Conservation (phyloP, 2,888 invertebrate genomes). For the Amiota minor region DNA sequence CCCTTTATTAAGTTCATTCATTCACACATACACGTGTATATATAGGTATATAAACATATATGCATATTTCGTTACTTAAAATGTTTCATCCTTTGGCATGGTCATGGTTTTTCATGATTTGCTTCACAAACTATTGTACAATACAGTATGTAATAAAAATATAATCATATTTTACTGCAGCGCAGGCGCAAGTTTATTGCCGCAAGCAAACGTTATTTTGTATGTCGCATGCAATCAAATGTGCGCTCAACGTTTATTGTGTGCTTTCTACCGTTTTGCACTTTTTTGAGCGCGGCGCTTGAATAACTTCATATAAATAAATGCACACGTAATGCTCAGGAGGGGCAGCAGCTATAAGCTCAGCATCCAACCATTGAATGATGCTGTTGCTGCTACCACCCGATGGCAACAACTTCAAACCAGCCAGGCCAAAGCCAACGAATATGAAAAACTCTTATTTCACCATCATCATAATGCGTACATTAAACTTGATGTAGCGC, state of each 20-base stretch:
- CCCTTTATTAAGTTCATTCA: neutral
- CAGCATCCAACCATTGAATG: constrained; percentile 5
- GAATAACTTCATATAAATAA: neutral
- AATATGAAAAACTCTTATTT: constrained; percentile 27
- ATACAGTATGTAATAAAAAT: neutral
- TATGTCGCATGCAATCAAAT: no score
- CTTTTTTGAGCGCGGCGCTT: no score
- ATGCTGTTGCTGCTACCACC: no score
- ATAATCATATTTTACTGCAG: constrained; percentile 37
- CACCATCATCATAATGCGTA: constrained; percentile 43
- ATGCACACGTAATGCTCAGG: constrained; percentile 1
- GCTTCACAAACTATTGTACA: neutral
- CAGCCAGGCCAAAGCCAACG: neutral
- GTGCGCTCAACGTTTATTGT: no score
- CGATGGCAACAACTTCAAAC: no score
- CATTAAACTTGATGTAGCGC: constrained; percentile 47
- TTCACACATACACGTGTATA: neutral
- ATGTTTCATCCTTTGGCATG: constrained; percentile 68
- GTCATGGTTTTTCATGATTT: constrained; percentile 64
- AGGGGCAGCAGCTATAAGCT: no score
- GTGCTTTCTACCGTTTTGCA: no score
- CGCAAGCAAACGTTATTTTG: no score
- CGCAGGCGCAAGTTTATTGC: constrained; percentile 42
- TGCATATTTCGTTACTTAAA: constrained; percentile 42
- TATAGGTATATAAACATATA: constrained; percentile 32